Evolutionary conservation across 2,888 invertebrate genomes (phyloP), one percentile per base, ranked within the genome.

Genomic region (Sminthurides aquaticus): DNA sequence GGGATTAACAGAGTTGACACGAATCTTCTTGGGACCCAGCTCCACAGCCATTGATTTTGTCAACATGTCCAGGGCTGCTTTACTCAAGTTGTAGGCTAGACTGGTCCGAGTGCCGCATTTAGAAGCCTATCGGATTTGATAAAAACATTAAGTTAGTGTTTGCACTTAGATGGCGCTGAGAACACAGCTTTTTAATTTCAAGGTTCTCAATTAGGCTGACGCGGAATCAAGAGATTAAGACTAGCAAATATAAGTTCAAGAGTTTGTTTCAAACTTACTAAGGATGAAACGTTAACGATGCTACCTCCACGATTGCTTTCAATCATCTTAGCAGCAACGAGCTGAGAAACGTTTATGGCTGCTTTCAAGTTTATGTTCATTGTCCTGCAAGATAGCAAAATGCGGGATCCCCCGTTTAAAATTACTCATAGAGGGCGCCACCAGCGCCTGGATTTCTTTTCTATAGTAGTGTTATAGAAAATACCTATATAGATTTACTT

Each of bases 1-100:
- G 22, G 83, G 82, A 73, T 81, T 81, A 1, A 83, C 80, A 54
- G 78, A 75, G 73, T 83, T 83, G 1, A 82, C 82, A 18, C 83
- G 78, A 55, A 83, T 82, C 29, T 80, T 77, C 56, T 80, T 77
- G 25, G 77, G 78, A 1, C 82, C 83, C 20, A 82, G 76, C 75
- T 83, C 82, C 3, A 79, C 68, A 1, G 83, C 82, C 80, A 83
- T 79, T n/a, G 77, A 77, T 71, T 78, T 78, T 1, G 82, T 81
- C 1, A 82, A 67, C 68, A 78, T 78, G 69, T 83, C 83, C 3
- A 83, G 73, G 3, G 82, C 82, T 3, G 78, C 81, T 73, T 83
- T 83, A 11, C 79, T 52, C 11, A 58, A 22, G 28, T 52, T 28
- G 49, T 66, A 66, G 24, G 49, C 49, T 1, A 49, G 8, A 2